Base-by-base conservation (phyloP, 2,113 vertebrate species). In the Chionodraco myersi region DNA sequence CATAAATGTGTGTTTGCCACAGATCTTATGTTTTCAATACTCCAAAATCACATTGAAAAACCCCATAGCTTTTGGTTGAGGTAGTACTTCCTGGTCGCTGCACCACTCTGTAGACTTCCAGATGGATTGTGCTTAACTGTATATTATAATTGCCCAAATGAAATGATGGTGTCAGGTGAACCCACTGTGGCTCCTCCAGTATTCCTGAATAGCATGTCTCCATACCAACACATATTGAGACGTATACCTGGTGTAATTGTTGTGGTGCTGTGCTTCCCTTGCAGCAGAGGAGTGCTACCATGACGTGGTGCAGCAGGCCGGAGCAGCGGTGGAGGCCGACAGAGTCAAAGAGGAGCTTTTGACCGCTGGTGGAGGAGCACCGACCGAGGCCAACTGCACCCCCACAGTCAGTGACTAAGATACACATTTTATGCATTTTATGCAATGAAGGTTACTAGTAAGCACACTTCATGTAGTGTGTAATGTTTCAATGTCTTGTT, bases 241-340 rank as follows among this genome's bases (percentile, higher is more conserved):
- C 30, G 4, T 30, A 30, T 30, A 30, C 3, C 30, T 30, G 3
- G 30, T 4, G 30, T 30, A 30, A 30, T 30, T 57, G 11, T 14
- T 71, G 18, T 45, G 36, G 68, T 6, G 0, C 1, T 80, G 0
- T 85, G 44, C 36, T 83, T 84, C 18, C 48, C 23, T 67, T 79
- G 18, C 79, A 90, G 89, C 82, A 15, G 77, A 74, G 18, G 85
- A 88, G 18, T 12, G 52, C 52, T 80, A 82, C 79, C 67, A 64
- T 23, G 84, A 88, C 47, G 52, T 79, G 67, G 6, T 89, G 60
- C 48, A 87, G n/a, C 71, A 72, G 80, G 77, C 86, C 76, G 81
- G 52, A 66, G 2, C 52, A 57, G 53, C 80, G 61, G 44, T 92
- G 66, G 77, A 88, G 68, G 44, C 64, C 14, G 47, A 82, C 8